Base-by-base conservation (phyloP, 2,113 vertebrate species). In the Macquaria ambigua region DNA sequence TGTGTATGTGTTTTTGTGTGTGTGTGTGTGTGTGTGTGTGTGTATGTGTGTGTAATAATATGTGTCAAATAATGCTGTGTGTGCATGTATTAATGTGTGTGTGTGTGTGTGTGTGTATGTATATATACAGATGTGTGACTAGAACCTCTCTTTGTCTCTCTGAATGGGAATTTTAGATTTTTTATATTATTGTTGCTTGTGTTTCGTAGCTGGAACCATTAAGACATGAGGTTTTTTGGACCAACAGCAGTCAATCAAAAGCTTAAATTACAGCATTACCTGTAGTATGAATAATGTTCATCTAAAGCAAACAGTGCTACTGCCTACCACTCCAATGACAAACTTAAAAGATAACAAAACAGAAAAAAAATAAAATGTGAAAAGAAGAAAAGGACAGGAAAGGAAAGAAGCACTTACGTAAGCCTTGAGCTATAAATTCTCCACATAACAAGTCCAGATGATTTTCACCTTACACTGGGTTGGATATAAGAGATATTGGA, bases 361-460 rank as follows among this genome's bases (percentile, higher is more conserved):
- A 37, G 12, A 71, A 41, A 14, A 15, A 37, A 64, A 82, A 82
- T 7, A 69, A 41, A 48, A 48, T 15, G 28, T 31, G 8, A 56
- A 58, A 59, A 55, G 23, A 34, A 23, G 11, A 72, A 76, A 62
- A n/a, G 9, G 72, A 48, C 50, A 69, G 8, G 10, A 0, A 70
- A 64, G 74, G 8, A 48, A 64, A 21, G 0, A 72, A 80, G 69
- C 16, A 5, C 43, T 67, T 6, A 3, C 3, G 2, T 62, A 43
- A 76, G 75, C 73, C 25, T 39, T 15, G 53, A 83, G 80, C 50
- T 75, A 39, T 39, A 28, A 70, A 71, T 64, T 79, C 56, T 80
- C 81, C 37, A 46, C n/a, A 58, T 20, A 48, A 34, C 52, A 69
- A 77, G 83, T 87, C 48, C 8, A 67, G 59, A 75, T 82, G 84